Evolutionary conservation across 2,113 vertebrate species (phyloP), one percentile per base, ranked within the genome.

Genomic region (Microtus montanus): DNA sequence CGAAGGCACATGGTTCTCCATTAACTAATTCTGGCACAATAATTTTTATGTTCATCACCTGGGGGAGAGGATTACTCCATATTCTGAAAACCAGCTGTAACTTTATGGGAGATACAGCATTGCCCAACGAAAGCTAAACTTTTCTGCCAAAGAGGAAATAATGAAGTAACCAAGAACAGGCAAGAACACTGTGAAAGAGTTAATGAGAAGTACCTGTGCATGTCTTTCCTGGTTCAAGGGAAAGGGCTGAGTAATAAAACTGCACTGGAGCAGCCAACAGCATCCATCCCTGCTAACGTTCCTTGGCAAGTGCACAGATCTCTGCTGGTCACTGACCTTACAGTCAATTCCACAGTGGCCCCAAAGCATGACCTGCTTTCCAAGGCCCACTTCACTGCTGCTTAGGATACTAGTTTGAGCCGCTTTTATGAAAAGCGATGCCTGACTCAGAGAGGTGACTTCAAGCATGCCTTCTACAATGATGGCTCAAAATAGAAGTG

Each of bases 21-120:
- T 87, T 97, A 97, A 97, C 86, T 91, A 97, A 96, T 97, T 97
- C 87, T 97, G 98, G 96, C 96, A 88, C 91, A 95, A 17, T 96
- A 93, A 97, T 90, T 87, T 97, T 97, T 97, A 96, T 70, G 95
- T 96, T 95, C 84, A 88, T 97, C 98, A 97, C 85, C 5, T 95
- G 94, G 86, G 6, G 87, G 52, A 96, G 95, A 97, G 61, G 95
- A 89, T 89, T 93, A 89, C 93, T 74, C 80, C 61, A 90, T 54
- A 30, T 94, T 95, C 93, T 90, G 95, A 86, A 85, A 82, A 93
- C 92, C 41, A 88, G 63, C 74, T 80, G 71, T 88, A 95, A 90
- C 77, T 95, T 91, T 96, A 97, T 88, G 92, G 83, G 87, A 88
- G 68, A 85, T 78, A 92, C 63, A 52, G 49, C 93, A 90, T 35